phyloP scores from a whole-genome alignment of 2,888 invertebrate genomes.

The Carterocephalus palaemon region DNA sequence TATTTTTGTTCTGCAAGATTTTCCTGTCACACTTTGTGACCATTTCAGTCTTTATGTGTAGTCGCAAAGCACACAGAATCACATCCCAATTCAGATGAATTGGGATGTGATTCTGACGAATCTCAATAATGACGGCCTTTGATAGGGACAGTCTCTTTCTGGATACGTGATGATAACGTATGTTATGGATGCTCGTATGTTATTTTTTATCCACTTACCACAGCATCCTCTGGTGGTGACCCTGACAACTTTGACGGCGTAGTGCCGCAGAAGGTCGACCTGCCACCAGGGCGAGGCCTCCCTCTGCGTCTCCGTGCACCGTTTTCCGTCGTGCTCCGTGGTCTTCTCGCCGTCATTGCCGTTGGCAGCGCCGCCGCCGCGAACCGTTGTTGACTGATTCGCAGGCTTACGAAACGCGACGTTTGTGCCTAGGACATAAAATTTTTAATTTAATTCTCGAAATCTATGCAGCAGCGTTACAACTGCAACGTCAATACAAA shows the following conservation, averaged over 20 bases:
- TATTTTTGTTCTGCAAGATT: no score
- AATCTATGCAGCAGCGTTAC: no score
- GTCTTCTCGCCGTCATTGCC: constrained; percentile 93
- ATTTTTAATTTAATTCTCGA: not conserved
- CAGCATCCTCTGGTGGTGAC: constrained; percentile 91
- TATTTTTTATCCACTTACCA: constrained; percentile 63
- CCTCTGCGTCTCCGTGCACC: constrained; percentile 93
- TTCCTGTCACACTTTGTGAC: not conserved
- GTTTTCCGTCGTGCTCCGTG: constrained; percentile 90
- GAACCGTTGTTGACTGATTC: constrained; percentile 93
- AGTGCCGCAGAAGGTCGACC: constrained; percentile 90
- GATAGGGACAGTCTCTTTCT: no score
- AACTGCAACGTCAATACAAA: no score
- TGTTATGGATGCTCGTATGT: no score
- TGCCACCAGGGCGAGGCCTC: constrained; percentile 97
- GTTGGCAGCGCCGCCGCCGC: constrained; percentile 89
- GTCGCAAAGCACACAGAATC: no score
- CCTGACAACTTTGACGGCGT: constrained; percentile 90
- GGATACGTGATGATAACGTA: no score
- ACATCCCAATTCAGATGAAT: no score
- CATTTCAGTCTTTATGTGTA: no score
- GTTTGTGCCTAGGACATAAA: constrained; percentile 82
- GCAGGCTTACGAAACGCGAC: constrained; percentile 91
- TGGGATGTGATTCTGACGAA: no score
- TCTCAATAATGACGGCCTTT: no score